Evolutionary conservation across 1,140 invertebrate genomes (phyloP).

Genomic region (Leptinotarsa undecemlineata): DNA sequence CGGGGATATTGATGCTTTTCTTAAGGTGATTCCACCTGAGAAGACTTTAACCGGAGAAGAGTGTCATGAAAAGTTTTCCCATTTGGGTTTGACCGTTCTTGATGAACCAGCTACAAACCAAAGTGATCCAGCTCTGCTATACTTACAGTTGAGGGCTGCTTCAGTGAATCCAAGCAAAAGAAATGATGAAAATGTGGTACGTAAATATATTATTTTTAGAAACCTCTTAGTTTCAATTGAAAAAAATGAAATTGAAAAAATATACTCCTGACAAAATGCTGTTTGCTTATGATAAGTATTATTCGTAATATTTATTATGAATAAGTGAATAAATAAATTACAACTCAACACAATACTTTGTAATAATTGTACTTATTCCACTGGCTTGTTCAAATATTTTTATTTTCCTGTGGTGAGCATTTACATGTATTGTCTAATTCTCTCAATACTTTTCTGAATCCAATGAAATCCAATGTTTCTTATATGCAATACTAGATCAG

Average conservation of each 20-base stretch:
- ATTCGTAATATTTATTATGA: too few species aligned
- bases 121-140: constrained; percentile 92
- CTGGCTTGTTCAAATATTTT: too few species aligned
- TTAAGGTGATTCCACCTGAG: constrained; percentile 88
- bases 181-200: constrained; percentile 36
- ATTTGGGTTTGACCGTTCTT: constrained; percentile 80
- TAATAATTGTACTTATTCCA: too few species aligned
- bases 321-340: too few species aligned
- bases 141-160: constrained; percentile 87
- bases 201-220: constrained; percentile 7
- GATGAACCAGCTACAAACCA: constrained; percentile 95
- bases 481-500: too few species aligned
- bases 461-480: too few species aligned
- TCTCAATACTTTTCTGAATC: too few species aligned
- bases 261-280: background rate
- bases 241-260: background rate
- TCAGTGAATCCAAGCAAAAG: constrained; percentile 55
- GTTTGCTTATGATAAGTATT: too few species aligned
- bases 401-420: too few species aligned
- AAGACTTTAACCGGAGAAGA: constrained; percentile 55
- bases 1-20: constrained; percentile 96
- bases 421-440: too few species aligned
- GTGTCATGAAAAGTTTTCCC: constrained; percentile 40
- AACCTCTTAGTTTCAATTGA: background rate
- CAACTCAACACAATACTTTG: too few species aligned